Base-by-base conservation (phyloP, 1,140 invertebrate species). In the Prorops nasuta region DNA sequence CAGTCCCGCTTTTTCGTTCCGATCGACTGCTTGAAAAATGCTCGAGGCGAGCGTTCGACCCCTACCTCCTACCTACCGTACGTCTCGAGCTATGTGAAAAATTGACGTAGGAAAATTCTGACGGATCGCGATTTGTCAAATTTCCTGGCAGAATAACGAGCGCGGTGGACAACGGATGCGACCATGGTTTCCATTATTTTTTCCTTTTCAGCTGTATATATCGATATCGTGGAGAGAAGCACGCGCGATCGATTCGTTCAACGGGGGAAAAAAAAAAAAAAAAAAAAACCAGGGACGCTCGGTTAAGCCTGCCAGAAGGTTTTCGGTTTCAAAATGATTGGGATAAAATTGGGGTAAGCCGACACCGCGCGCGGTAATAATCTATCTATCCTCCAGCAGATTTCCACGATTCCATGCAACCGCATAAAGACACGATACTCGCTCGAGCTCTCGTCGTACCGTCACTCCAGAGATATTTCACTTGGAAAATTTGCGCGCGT, bases 331-430 rank as follows among this genome's bases (percentile, higher is more conserved):
- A 73, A 69, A 71, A 71, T 76, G 71, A 74, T 74, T 76, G 73
- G 69, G 72, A 69, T 73, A 60, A 67, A 74, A 76, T 76, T 73
- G 71, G 69, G 73, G 73, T 74, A 74, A 76, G 72, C 66, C 64
- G 73, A 76, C 73, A 63, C 60, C 56, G 60, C 36, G 28, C 14
- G 39, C n/a, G n/a, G n/a, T n/a, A n/a, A n/a, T n/a, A n/a, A n/a
- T n/a, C 53, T 53, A 53, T 36, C 48, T 54, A 59, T 54, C 60
- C 55, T 52, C 36, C 49, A 20, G 28, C n/a, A n/a, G n/a, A n/a
- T n/a, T n/a, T n/a, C n/a, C n/a, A n/a, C n/a, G n/a, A n/a, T n/a
- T n/a, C n/a, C n/a, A n/a, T n/a, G n/a, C n/a, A n/a, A n/a, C n/a
- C n/a, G n/a, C n/a, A n/a, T n/a, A n/a, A n/a, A n/a, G n/a, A n/a